A percentile compares a stretch with the other conserved stretches of the same genome.
Evolutionary conservation across 2,797 vertebrate genomes (phyloP).

Genomic region (Melanotaenia parkinsoni): DNA sequence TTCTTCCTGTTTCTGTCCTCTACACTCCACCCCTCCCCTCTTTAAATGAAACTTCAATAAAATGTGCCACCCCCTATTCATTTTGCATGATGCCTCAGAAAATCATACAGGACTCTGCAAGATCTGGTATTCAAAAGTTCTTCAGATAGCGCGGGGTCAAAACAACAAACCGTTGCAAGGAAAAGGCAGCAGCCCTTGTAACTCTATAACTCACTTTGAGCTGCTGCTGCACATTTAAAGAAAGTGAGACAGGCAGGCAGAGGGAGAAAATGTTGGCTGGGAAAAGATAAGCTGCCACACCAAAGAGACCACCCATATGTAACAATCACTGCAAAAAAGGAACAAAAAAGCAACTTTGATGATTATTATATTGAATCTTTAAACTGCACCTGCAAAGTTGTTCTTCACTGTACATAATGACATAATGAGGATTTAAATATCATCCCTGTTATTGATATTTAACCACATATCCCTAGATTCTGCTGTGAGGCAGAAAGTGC

Average conservation of each 20-base stretch:
- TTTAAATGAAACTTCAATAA: conserved; percentile 88
- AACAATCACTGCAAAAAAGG: conserved; percentile 23
- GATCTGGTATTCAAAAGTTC: conserved; percentile 80
- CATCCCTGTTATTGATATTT: background rate
- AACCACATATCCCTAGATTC: background rate
- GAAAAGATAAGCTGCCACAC: conserved; percentile 25
- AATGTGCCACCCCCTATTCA: conserved; percentile 83
- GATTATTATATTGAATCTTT: background rate
- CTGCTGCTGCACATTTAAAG: conserved; percentile 34
- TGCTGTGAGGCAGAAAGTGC: background rate
- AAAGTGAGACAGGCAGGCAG: background rate
- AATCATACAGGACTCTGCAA: conserved; percentile 75
- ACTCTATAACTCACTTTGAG: conserved; percentile 72
- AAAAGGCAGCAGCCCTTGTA: conserved; percentile 51
- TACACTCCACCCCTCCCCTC: conserved; percentile 50
- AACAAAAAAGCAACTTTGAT: background rate
- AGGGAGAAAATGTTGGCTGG: conserved; percentile 6
- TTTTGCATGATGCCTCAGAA: conserved; percentile 84
- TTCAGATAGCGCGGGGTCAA: conserved; percentile 77
- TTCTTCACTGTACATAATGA: background rate
- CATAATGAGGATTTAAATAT: background rate
- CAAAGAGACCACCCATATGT: conserved; percentile 27
- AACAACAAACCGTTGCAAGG: conserved; percentile 76
- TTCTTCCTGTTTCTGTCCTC: conserved; percentile 67
- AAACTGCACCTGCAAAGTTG: background rate